These are phyloP conservation scores for Cantharis nigra DNA, from an alignment of 2,888 invertebrate genomes.

Conservation along the genomic window DNA sequence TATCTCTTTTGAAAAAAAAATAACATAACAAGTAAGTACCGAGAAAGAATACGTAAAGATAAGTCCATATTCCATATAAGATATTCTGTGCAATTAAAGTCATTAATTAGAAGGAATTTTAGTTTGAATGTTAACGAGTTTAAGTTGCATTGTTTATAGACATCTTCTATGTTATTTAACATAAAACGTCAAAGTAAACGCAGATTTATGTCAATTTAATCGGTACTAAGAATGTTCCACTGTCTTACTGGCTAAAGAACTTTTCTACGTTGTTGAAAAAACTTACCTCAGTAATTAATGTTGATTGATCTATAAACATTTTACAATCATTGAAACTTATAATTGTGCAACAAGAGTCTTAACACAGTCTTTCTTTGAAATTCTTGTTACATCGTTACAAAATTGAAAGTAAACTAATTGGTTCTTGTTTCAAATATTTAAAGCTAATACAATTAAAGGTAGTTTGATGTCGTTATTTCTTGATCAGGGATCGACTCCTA, in stretches of 20 bases:
- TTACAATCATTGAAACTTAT: neutral
- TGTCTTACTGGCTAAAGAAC: neutral
- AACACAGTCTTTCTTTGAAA: neutral
- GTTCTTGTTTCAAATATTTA: neutral
- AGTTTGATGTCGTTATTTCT: neutral
- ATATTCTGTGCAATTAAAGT: constrained; percentile 24
- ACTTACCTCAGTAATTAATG: neutral
- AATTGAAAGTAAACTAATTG: neutral
- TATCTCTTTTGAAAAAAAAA: neutral
- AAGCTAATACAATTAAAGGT: neutral
- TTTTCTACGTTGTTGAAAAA: neutral
- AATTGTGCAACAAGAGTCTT: neutral
- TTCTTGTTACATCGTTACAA: neutral
- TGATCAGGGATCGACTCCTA: neutral
- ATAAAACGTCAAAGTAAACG: constrained; percentile 16
- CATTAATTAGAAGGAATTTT: constrained; percentile 30
- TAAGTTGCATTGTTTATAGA: constrained; percentile 24
- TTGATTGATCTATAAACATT: neutral
- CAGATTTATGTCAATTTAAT: constrained; percentile 29
- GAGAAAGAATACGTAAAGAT: neutral
- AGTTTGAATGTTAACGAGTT: constrained; percentile 15
- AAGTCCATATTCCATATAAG: constrained; percentile 18
- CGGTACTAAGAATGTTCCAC: constrained; percentile 7
- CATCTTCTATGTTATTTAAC: constrained; percentile 15
- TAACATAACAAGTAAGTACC: neutral